Percentiles rank a stretch among this genome's conserved stretches.
phyloP scores from a whole-genome alignment of 1,140 invertebrate genomes.

The Drosophila auraria region DNA sequence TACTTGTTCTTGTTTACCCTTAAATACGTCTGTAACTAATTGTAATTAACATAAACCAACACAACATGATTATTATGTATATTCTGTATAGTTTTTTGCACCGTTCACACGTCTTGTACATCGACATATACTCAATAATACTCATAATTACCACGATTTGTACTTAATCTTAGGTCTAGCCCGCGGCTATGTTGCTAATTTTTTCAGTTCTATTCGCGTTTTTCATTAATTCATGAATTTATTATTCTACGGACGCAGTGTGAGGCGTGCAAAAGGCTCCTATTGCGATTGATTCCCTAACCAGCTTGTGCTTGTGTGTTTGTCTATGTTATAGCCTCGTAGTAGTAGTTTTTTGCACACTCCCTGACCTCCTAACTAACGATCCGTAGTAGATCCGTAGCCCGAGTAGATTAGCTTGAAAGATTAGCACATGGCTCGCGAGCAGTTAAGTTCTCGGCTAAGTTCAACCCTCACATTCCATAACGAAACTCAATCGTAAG shows the following conservation, averaged over 20 bases:
- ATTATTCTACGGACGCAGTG: neutral
- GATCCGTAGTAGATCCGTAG: constrained; percentile 3
- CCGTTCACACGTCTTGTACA: constrained; percentile 60
- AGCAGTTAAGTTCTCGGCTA: constrained; percentile 53
- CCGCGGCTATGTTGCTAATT: constrained; percentile 61
- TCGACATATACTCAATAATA: constrained; percentile 18
- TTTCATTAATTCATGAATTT: neutral
- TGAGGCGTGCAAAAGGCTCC: constrained; percentile 79
- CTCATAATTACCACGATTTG: constrained; percentile 29
- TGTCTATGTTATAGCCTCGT: constrained; percentile 45
- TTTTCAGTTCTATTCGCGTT: constrained; percentile 34
- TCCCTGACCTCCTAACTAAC: constrained; percentile 28
- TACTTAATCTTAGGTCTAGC: constrained; percentile 48
- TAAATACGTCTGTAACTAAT: constrained; percentile 70
- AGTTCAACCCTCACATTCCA: constrained; percentile 73
- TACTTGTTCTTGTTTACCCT: constrained; percentile 41
- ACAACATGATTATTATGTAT: constrained; percentile 56
- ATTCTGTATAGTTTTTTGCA: constrained; percentile 84
- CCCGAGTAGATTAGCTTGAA: constrained; percentile 52
- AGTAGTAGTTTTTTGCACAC: constrained; percentile 75
- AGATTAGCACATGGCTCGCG: constrained; percentile 49
- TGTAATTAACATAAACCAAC: constrained; percentile 61
- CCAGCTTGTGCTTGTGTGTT: constrained; percentile 42
- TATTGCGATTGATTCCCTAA: constrained; percentile 60
- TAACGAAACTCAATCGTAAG: constrained; percentile 59